These are phyloP conservation scores for Zenarchopterus dispar DNA, from an alignment of 2,797 vertebrate species.

Conservation along the genomic window DNA sequence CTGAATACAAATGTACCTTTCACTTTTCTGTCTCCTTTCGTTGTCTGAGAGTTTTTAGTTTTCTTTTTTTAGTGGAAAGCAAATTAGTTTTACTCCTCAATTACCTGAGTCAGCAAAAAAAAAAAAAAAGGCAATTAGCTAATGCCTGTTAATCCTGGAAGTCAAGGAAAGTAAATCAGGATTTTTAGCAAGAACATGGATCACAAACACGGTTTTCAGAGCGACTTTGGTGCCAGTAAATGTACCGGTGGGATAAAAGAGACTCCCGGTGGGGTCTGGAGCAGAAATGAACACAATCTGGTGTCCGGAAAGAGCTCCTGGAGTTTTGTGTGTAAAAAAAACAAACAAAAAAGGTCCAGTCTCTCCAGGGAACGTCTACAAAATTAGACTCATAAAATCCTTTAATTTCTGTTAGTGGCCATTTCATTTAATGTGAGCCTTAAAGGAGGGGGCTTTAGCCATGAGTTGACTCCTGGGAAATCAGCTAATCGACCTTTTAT, in stretches of 20 bases:
- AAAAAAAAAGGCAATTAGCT: too few relatives aligned
- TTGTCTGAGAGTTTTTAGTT: too few relatives aligned
- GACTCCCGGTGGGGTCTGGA: not conserved
- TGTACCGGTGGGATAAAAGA: constrained; percentile 27
- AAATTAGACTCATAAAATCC: constrained; percentile 36
- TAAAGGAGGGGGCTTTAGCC: constrained; percentile 15
- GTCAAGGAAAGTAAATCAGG: too few relatives aligned
- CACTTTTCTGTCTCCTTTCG: constrained; percentile 1
- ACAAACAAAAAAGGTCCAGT: constrained; percentile 31
- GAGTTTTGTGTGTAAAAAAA: constrained; percentile 42
- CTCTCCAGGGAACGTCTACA: constrained; percentile 43
- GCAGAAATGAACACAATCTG: constrained; percentile 30
- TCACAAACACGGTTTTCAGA: too few relatives aligned
- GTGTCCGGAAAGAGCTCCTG: constrained; percentile 37
- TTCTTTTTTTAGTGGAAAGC: too few relatives aligned
- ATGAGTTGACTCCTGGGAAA: constrained; percentile 42
- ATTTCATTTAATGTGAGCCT: constrained; percentile 47
- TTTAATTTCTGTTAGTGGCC: constrained; percentile 53
- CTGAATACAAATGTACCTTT: constrained; percentile 24
- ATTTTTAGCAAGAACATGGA: too few relatives aligned
- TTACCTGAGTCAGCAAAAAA: too few relatives aligned
- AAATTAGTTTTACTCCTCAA: too few relatives aligned
- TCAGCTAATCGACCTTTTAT: too few relatives aligned
- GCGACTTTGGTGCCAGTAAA: not conserved
- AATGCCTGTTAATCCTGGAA: too few relatives aligned